A percentile compares a stretch with the other conserved stretches of the same genome.
These are phyloP conservation scores for Physocephala rufipes DNA, from an alignment of 2,888 invertebrate genomes.

Conservation along the genomic window DNA sequence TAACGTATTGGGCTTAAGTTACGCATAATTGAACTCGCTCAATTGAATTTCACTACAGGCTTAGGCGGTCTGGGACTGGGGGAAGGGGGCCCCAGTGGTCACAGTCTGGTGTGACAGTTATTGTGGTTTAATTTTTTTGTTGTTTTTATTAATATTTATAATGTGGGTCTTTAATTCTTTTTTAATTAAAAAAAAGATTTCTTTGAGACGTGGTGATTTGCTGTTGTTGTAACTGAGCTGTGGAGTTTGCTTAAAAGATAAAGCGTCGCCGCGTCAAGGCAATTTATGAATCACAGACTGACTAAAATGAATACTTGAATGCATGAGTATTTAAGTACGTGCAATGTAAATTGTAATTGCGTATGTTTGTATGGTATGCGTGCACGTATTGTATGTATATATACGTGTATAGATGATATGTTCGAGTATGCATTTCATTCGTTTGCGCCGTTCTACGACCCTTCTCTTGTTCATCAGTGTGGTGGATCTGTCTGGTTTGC, in stretches of 20 bases:
- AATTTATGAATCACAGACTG: conserved; percentile 33
- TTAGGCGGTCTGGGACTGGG: no score
- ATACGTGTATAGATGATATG: no score
- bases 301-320: neutral
- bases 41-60: conserved; percentile 25
- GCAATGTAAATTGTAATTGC: no score
- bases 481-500: neutral
- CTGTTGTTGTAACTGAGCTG: neutral
- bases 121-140: neutral
- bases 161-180: conserved; percentile 3
- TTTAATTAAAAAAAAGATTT: no score
- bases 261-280: neutral
- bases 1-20: conserved; percentile 39
- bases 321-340: no score
- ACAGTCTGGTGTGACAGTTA: neutral
- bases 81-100: no score
- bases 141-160: conserved; percentile 5
- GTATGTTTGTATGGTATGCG: no score
- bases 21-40: conserved; percentile 39
- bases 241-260: conserved; percentile 14
- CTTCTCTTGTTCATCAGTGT: neutral
- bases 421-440: no score
- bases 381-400: no score
- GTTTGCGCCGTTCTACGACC: no score
- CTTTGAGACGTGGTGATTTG: neutral